Conservation (phyloP, 2,113 vertebrate species). For the Opisthocomus hoazin region DNA sequence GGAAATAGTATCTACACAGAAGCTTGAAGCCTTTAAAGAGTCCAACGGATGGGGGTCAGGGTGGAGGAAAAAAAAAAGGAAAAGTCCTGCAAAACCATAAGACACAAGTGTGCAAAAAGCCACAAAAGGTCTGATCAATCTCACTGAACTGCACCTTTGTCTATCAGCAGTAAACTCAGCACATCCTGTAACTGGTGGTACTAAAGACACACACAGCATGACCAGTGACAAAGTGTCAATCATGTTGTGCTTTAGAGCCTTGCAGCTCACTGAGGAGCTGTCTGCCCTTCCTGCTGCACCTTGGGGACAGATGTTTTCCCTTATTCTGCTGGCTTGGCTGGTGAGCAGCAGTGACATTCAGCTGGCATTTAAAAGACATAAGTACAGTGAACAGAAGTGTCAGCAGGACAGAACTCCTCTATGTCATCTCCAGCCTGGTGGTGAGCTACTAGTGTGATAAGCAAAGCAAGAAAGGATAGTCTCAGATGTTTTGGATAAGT, state of each 20-base stretch:
- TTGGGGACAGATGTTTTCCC: neutral
- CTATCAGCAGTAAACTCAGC: neutral
- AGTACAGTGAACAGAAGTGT: neutral
- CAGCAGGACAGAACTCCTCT: neutral
- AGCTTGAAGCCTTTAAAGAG: neutral
- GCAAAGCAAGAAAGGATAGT: neutral
- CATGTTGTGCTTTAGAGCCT: neutral
- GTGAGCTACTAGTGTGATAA: neutral
- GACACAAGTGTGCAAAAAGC: neutral
- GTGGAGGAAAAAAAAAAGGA: neutral
- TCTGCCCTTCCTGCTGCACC: neutral
- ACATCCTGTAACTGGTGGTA: neutral
- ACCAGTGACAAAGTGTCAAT: neutral
- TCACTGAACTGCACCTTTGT: neutral
- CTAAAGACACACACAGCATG: neutral
- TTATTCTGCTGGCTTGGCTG: neutral
- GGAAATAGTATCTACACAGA: neutral
- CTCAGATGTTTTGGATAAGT: neutral
- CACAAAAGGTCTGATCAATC: neutral
- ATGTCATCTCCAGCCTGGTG: neutral
- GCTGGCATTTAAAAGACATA: neutral
- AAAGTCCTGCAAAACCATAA: rapidly evolving
- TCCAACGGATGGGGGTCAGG: neutral
- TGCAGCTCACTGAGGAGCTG: neutral
- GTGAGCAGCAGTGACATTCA: neutral